Conservation (phyloP, 2,113 vertebrate species). For the Apodemus sylvaticus region DNA sequence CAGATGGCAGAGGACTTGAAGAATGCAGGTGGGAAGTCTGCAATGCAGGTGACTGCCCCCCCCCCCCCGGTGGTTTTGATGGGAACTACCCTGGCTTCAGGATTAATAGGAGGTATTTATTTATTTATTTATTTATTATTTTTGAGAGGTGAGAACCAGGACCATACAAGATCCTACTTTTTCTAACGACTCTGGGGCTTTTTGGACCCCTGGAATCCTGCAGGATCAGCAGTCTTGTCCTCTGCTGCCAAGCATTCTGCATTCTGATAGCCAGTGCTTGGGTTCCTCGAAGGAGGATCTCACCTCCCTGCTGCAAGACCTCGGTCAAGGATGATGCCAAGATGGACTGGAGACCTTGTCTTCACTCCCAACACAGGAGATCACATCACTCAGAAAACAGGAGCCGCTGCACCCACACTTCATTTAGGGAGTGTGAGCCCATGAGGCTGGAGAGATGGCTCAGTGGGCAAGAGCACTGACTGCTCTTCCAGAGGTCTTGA, state of each 20-base stretch:
- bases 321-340: not conserved
- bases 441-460: no score
- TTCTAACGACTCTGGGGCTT: not conserved
- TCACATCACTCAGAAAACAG: no score
- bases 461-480: no score
- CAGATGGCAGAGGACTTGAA: not conserved
- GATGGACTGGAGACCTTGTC: not conserved
- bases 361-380: not conserved
- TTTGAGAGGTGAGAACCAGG: not conserved
- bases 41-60: rapidly evolving
- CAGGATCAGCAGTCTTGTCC: rapidly evolving
- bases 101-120: not conserved
- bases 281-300: rapidly evolving
- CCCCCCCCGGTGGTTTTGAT: not conserved
- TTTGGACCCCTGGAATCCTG: not conserved
- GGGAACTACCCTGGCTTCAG: no score
- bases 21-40: not conserved
- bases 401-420: rapidly evolving
- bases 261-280: rapidly evolving
- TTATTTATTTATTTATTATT: no score
- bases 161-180: not conserved
- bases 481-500: no score
- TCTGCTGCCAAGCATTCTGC: rapidly evolving
- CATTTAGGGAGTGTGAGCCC: not conserved
- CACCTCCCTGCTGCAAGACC: rapidly evolving